phyloP scores from a whole-genome alignment of 2,888 invertebrate genomes.

The Synergus gifuensis region DNA sequence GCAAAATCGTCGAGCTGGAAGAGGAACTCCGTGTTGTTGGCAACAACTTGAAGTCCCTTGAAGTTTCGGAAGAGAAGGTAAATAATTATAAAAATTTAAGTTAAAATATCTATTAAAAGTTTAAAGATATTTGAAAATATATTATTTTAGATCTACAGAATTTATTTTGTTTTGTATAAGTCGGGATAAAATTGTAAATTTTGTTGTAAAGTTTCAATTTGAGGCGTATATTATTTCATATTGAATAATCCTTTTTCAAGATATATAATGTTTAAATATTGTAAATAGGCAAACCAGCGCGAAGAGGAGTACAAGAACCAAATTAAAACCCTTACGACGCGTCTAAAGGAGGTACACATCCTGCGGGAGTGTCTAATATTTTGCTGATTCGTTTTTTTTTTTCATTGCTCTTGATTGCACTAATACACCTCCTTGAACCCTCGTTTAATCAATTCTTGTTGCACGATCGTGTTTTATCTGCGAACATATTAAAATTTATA shows the following conservation, averaged over 20 bases:
- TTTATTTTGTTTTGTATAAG: neutral
- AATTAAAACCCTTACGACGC: conserved; percentile 98
- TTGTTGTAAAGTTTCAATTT: neutral
- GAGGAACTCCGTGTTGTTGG: conserved; percentile 99
- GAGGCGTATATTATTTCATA: neutral
- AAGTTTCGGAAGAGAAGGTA: conserved; percentile 99
- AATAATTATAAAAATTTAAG: conserved; percentile 63
- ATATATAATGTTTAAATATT: conserved; percentile 57
- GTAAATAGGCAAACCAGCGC: conserved; percentile 95
- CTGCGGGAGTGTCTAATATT: conserved; percentile 63
- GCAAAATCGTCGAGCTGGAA: conserved; percentile 99
- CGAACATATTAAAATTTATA: conserved; percentile 42
- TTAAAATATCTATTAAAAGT: neutral
- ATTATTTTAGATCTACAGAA: conserved; percentile 13
- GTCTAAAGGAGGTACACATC: conserved; percentile 97
- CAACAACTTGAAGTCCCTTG: conserved; percentile 99
- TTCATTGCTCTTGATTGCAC: conserved; percentile 43
- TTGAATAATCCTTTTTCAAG: conserved; percentile 1
- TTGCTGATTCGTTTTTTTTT: conserved; percentile 47
- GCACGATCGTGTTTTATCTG: conserved; percentile 35
- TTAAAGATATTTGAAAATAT: conserved; percentile 18
- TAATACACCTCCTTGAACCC: conserved; percentile 45
- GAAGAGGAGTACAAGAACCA: conserved; percentile 99
- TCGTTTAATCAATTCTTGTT: conserved; percentile 45
- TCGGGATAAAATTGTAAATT: neutral